Conservation (phyloP, 92 coral and sea anemone genomes). For the Phenganax stokvisi region DNA sequence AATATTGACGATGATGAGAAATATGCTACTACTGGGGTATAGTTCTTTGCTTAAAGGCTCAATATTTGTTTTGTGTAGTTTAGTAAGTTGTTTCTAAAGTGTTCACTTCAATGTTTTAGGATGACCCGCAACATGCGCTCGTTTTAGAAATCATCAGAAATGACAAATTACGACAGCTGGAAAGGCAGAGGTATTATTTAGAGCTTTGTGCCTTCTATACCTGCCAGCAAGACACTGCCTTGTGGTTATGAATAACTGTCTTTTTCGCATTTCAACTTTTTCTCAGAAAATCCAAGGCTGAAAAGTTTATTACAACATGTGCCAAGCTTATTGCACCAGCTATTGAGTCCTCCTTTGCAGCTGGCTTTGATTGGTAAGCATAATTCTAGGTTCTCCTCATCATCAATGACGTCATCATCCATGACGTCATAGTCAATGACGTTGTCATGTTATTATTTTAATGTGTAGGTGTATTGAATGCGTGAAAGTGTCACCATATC, state of each 20-base stretch:
- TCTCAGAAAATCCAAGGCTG: slow-evolving; percentile 89
- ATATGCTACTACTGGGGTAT: slow-evolving; percentile 77
- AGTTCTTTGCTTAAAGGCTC: not conserved
- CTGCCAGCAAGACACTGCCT: not conserved
- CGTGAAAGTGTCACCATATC: slow-evolving; percentile 90
- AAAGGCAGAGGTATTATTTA: slow-evolving; percentile 60
- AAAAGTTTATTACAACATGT: slow-evolving; percentile 77
- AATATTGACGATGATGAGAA: slow-evolving; percentile 94
- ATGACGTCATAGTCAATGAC: not conserved
- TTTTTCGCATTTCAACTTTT: not conserved
- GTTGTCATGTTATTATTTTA: not conserved
- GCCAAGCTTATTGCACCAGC: slow-evolving; percentile 95
- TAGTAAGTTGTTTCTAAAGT: not conserved
- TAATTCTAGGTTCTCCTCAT: not conserved
- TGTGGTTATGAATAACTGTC: not conserved
- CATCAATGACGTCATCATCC: not conserved
- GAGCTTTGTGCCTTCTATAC: not conserved
- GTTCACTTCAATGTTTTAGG: slow-evolving; percentile 44
- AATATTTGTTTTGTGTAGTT: too few species aligned
- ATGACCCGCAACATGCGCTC: slow-evolving; percentile 82
- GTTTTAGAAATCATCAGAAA: slow-evolving; percentile 87
- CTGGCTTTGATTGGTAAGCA: slow-evolving; percentile 92
- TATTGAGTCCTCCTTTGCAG: slow-evolving; percentile 79
- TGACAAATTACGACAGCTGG: slow-evolving; percentile 85
- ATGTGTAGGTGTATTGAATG: slow-evolving; percentile 84